A percentile compares a stretch with the other conserved stretches of the same genome.
These are phyloP conservation scores for Orussus abietinus DNA, from an alignment of 1,140 invertebrate species.

Conservation along the genomic window DNA sequence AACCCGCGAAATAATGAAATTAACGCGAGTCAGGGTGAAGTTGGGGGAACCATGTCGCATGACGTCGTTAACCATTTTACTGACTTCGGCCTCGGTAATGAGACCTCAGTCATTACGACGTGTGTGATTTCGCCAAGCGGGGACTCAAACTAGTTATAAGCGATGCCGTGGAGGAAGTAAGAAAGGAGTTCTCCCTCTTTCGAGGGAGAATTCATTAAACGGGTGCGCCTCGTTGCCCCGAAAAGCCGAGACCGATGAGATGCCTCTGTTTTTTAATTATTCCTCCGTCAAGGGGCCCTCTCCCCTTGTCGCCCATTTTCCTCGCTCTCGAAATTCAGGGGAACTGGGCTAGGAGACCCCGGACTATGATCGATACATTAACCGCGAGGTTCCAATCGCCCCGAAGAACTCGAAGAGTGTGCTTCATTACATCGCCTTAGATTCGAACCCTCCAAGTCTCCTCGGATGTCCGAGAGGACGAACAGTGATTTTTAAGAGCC, in stretches of 20 bases:
- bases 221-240: too few species aligned
- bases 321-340: neutral
- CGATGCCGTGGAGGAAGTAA: constrained; percentile 7
- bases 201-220: constrained; percentile 18
- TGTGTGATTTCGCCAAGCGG: constrained; percentile 6
- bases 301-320: constrained; percentile 7
- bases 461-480: constrained; percentile 22
- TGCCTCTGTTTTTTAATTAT: constrained; percentile 15
- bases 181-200: constrained; percentile 16
- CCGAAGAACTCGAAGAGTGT: constrained; percentile 3
- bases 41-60: too few species aligned
- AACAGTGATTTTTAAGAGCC: constrained; percentile 2
- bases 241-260: constrained; percentile 18
- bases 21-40: too few species aligned
- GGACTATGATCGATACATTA: too few species aligned
- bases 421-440: constrained; percentile 1
- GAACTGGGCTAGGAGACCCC: too few species aligned
- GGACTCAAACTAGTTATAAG: constrained; percentile 4
- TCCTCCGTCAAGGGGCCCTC: constrained; percentile 18
- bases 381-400: too few species aligned
- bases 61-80: too few species aligned
- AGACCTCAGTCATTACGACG: neutral
- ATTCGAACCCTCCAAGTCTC: constrained; percentile 1
- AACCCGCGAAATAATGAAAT: too few species aligned
- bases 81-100: too few species aligned